Percentiles rank a stretch among this genome's conserved stretches.
Conservation (phyloP, 2,113 vertebrate species). For the Atractosteus spatula region DNA sequence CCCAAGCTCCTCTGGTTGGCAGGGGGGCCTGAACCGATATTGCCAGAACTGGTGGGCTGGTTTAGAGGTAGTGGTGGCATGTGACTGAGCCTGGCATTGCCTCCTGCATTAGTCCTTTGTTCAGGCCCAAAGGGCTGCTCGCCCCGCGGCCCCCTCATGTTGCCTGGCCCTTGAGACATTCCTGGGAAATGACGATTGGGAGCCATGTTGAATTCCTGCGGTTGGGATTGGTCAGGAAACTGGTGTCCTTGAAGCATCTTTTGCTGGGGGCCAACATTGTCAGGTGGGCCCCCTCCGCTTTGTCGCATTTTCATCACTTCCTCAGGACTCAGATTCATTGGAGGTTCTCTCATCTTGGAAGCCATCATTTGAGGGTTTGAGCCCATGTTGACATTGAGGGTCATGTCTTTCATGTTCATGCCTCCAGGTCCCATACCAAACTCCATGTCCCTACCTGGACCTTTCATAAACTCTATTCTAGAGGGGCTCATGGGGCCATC, state of each 20-base stretch:
- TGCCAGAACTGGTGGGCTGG: conserved; percentile 70
- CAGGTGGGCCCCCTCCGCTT: conserved; percentile 62
- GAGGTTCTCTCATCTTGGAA: conserved; percentile 86
- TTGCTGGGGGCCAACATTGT: conserved; percentile 84
- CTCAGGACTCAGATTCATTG: conserved; percentile 79
- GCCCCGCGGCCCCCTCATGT: conserved; percentile 80
- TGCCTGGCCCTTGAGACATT: conserved; percentile 79
- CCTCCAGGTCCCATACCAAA: conserved; percentile 87
- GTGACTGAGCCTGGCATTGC: conserved; percentile 92
- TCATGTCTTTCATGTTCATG: conserved; percentile 66
- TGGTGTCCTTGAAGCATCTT: conserved; percentile 83
- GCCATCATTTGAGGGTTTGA: conserved; percentile 84
- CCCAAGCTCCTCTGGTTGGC: conserved; percentile 70
- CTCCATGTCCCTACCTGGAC: conserved; percentile 78
- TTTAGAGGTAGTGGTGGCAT: conserved; percentile 87
- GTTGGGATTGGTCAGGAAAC: conserved; percentile 83
- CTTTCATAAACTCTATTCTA: conserved; percentile 83
- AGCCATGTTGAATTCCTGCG: conserved; percentile 87
- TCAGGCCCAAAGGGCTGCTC: conserved; percentile 85
- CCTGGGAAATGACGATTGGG: conserved; percentile 86
- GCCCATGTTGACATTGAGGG: conserved; percentile 74
- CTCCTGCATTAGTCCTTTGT: conserved; percentile 81
- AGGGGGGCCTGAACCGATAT: conserved; percentile 70
- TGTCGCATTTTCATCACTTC: conserved; percentile 89
- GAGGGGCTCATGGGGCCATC: conserved; percentile 95